A percentile compares a stretch with the other conserved stretches of the same genome.
phyloP scores from a whole-genome alignment of 2,797 vertebrate species.

The Tenualosa ilisha region DNA sequence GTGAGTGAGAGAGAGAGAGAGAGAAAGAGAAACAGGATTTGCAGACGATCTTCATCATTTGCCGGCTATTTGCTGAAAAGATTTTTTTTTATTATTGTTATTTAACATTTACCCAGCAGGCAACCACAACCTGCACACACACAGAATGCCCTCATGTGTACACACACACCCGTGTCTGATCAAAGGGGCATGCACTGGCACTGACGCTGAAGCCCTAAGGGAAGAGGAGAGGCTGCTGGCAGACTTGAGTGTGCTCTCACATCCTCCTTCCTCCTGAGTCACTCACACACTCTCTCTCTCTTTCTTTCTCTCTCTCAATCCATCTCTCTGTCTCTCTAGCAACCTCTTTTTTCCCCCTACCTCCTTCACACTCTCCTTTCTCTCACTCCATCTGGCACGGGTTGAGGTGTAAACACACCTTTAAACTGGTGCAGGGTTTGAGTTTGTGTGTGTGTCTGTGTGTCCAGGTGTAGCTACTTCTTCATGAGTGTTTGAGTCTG shows the following conservation, averaged over 20 bases:
- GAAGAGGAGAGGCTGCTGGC: neutral
- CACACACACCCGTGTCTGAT: neutral
- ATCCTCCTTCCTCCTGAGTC: neutral
- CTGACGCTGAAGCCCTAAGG: neutral
- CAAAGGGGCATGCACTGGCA: neutral
- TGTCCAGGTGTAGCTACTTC: neutral
- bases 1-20: neutral
- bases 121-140: too few relatives aligned
- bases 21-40: neutral
- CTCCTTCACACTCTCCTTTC: neutral
- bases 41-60: neutral
- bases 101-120: too few relatives aligned
- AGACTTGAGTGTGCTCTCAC: neutral
- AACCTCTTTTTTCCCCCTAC: neutral
- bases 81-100: too few relatives aligned
- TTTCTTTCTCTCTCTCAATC: neutral
- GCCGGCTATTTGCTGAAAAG: too few relatives aligned
- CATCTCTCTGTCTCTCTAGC: neutral
- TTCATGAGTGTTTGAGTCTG: neutral
- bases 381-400: neutral
- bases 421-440: neutral
- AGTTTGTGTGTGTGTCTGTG: neutral
- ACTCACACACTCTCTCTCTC: neutral
- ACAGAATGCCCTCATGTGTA: too few relatives aligned
- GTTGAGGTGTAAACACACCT: slow-evolving; percentile 1